These are phyloP conservation scores for Apostichopus californicus DNA, from an alignment of 35 echinoderm and acorn worm genomes.

Conservation along the genomic window DNA sequence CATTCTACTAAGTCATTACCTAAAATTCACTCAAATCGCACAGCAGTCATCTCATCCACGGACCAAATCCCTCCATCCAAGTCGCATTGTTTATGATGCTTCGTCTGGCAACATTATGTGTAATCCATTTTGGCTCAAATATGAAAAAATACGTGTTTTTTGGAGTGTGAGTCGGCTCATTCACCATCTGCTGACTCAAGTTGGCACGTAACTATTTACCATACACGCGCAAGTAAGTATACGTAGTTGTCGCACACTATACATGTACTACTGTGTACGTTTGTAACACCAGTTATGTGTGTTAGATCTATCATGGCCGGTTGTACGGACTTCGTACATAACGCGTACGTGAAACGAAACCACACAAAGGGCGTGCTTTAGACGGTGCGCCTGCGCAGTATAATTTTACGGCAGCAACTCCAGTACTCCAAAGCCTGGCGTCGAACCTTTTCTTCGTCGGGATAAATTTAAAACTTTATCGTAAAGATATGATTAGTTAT, in stretches of 20 bases:
- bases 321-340: not conserved
- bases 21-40: constrained; percentile 78
- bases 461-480: too few species aligned
- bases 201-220: too few species aligned
- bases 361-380: not conserved
- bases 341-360: not conserved
- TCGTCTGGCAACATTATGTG: constrained; percentile 29
- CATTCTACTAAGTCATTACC: constrained; percentile 34
- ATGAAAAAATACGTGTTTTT: constrained; percentile 10
- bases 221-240: not conserved
- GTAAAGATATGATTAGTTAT: too few species aligned
- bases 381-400: not conserved
- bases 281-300: not conserved
- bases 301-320: not conserved
- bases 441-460: too few species aligned
- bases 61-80: constrained; percentile 99
- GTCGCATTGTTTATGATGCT: constrained; percentile 56
- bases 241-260: not conserved
- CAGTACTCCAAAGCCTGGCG: too few species aligned
- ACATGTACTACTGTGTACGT: not conserved
- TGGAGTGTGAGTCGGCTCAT: not conserved
- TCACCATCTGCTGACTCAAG: too few species aligned
- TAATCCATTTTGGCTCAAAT: constrained; percentile 30
- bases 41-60: constrained; percentile 92
- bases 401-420: not conserved